These are phyloP conservation scores for Neria commutata DNA, from an alignment of 2,888 invertebrate species.

Conservation along the genomic window DNA sequence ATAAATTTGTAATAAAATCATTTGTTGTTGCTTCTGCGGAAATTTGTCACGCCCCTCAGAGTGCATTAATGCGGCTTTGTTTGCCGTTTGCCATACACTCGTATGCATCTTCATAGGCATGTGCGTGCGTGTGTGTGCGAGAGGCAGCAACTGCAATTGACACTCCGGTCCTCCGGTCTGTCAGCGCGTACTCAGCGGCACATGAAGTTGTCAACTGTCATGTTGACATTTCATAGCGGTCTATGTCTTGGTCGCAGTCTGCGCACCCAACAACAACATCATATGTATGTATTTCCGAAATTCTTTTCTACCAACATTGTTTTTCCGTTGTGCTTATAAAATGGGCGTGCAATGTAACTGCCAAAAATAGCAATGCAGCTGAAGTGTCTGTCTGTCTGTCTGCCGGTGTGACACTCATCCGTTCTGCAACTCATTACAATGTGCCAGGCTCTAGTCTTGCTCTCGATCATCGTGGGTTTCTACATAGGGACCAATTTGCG, in stretches of 20 bases:
- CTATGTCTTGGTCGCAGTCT: neutral
- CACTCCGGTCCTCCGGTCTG: conserved; percentile 48
- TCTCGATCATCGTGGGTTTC: neutral
- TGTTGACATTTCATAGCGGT: neutral
- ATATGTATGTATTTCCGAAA: too few species aligned
- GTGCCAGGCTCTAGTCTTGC: too few species aligned
- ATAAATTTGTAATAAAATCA: conserved; percentile 52
- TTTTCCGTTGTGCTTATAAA: conserved; percentile 1
- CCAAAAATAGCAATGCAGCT: neutral
- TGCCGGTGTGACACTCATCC: neutral
- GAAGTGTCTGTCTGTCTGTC: too few species aligned
- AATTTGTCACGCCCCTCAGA: conserved; percentile 55
- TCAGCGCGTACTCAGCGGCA: neutral
- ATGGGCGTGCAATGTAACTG: conserved; percentile 5
- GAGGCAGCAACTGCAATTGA: conserved; percentile 14
- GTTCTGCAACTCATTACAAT: neutral
- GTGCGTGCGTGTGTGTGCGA: neutral
- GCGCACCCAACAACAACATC: too few species aligned
- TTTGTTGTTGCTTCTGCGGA: conserved; percentile 40
- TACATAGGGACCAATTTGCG: conserved; percentile 2
- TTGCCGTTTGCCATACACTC: conserved; percentile 21
- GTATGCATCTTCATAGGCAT: conserved; percentile 6
- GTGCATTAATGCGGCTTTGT: conserved; percentile 47
- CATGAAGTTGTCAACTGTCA: conserved; percentile 42
- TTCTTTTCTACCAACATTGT: neutral